Percentiles rank a stretch among this genome's conserved stretches.
phyloP scores from a whole-genome alignment of 2,113 vertebrate genomes.

The Bothrops jararaca region DNA sequence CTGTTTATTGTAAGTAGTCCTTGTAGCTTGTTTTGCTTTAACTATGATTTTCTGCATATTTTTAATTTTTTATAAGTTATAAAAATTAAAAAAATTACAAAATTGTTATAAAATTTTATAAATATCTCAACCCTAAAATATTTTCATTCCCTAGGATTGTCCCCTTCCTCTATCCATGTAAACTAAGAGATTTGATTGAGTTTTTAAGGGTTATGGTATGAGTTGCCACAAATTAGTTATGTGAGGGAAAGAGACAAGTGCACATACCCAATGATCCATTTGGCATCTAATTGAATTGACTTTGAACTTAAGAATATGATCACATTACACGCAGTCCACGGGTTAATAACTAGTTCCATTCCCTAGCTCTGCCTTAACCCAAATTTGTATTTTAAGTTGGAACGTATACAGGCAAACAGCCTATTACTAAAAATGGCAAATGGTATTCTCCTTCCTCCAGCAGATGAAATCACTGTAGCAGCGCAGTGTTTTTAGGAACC shows the following conservation, averaged over 20 bases:
- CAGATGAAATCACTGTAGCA: not conserved
- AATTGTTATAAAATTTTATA: not conserved
- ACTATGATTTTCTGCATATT: not conserved
- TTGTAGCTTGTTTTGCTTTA: slow-evolving; percentile 8
- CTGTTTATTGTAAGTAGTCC: not conserved
- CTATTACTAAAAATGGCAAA: not conserved
- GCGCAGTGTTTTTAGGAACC: not conserved
- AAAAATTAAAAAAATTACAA: too few relatives aligned
- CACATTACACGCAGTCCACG: not conserved
- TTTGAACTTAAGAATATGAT: not conserved
- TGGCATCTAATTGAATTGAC: not conserved
- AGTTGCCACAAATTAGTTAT: slow-evolving; percentile 11
- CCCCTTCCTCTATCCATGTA: not conserved
- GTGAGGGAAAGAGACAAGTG: not conserved
- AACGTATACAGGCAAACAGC: not conserved
- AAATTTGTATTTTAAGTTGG: not conserved
- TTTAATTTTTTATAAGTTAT: not conserved
- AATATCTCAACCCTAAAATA: not conserved
- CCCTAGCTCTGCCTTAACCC: not conserved
- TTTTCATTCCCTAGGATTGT: not conserved
- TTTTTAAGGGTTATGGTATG: not conserved
- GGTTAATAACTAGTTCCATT: not conserved
- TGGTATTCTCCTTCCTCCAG: not conserved
- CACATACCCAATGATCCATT: not conserved
- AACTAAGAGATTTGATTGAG: slow-evolving; percentile 2